phyloP scores from a whole-genome alignment of 2,797 vertebrate genomes.

The Esox lucius region DNA sequence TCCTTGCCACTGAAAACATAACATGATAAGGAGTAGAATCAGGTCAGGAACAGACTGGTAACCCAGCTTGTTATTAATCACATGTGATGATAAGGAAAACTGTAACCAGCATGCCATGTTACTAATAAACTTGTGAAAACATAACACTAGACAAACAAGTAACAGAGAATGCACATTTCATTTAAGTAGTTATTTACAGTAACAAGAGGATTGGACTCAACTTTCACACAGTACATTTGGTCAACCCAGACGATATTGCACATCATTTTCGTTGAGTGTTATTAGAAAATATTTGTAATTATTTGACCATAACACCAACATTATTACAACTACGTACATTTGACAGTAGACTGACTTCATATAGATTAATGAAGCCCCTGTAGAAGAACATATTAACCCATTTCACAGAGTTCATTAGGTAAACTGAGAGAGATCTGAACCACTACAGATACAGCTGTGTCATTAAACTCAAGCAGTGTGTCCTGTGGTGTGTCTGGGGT shows the following conservation, averaged over 20 bases:
- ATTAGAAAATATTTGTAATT: too few relatives aligned
- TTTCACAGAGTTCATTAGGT: conserved; percentile 15
- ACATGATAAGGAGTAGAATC: not conserved
- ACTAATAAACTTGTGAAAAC: conserved; percentile 49
- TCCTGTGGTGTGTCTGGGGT: too few relatives aligned
- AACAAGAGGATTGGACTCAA: not conserved
- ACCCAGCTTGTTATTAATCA: not conserved
- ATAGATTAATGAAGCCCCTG: not conserved
- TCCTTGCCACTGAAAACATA: not conserved
- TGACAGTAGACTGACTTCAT: not conserved
- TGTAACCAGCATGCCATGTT: conserved; percentile 63
- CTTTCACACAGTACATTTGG: not conserved
- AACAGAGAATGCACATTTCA: not conserved
- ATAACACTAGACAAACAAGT: conserved; percentile 3
- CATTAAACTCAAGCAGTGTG: too few relatives aligned
- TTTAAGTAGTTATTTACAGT: not conserved
- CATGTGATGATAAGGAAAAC: conserved; percentile 1
- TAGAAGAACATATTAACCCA: not conserved
- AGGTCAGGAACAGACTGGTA: conserved; percentile 20
- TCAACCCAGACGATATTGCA: conserved; percentile 32
- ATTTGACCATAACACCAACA: not conserved
- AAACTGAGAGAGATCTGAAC: too few relatives aligned
- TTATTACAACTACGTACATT: conserved; percentile 31
- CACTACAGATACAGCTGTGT: too few relatives aligned
- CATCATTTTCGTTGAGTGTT: conserved; percentile 17